Evolutionary conservation across 2,888 invertebrate genomes (phyloP).

Genomic region (Steinernema carpocapsae): DNA sequence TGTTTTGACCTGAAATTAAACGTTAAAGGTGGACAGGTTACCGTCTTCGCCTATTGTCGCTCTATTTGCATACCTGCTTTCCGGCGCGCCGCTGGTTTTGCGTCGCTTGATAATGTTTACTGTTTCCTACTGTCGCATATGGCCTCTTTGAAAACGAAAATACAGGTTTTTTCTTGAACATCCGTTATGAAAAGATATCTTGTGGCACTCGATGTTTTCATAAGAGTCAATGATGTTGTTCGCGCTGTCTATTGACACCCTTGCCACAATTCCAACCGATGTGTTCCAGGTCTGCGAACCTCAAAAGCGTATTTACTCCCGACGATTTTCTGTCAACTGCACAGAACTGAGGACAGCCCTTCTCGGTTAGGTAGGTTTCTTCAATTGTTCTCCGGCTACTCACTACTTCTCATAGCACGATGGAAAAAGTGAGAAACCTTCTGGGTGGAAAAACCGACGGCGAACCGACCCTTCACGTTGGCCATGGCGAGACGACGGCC

Average conservation of each 20-base stretch:
- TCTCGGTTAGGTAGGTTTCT: background rate
- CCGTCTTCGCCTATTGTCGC: constrained; percentile 6
- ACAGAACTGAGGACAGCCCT: background rate
- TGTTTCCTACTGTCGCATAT: constrained; percentile 21
- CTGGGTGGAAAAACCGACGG: background rate
- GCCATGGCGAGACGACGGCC: constrained; percentile 19
- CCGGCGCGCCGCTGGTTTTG: background rate
- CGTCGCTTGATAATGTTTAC: constrained; percentile 14
- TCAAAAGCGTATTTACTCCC: background rate
- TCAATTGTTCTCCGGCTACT: no score
- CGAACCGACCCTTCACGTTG: background rate
- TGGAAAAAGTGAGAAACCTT: constrained; percentile 21
- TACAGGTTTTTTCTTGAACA: constrained; percentile 26
- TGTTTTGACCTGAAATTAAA: constrained; percentile 22
- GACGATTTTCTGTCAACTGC: constrained; percentile 23
- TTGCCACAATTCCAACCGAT: background rate
- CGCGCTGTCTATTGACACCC: background rate
- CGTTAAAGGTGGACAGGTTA: constrained; percentile 26
- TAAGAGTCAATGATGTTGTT: background rate
- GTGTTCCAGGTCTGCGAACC: constrained; percentile 9
- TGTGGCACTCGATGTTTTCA: constrained; percentile 22
- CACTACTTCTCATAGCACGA: no score
- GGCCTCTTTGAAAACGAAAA: constrained; percentile 2
- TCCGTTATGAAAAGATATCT: background rate
- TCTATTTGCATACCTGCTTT: constrained; percentile 30